These are phyloP conservation scores for Chalcosyrphus nemorum DNA, from an alignment of 2,888 invertebrate species.

Conservation along the genomic window DNA sequence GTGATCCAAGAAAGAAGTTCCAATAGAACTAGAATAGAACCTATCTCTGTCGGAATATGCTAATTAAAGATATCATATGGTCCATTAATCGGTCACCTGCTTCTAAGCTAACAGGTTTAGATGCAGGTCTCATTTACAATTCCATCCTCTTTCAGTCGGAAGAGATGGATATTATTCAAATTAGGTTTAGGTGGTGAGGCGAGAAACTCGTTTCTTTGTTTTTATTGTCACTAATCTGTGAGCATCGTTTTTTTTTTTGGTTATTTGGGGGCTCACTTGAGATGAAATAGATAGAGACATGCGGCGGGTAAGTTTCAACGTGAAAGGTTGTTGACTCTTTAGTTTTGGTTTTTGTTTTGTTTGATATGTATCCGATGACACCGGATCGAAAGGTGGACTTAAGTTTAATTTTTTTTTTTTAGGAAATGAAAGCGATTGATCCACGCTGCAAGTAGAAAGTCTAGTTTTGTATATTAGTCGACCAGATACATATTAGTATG, in stretches of 20 bases:
- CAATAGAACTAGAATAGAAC: background rate
- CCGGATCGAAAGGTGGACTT: background rate
- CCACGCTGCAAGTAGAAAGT: conserved; percentile 8
- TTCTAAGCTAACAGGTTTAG: background rate
- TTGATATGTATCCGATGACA: conserved; percentile 14
- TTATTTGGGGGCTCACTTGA: background rate
- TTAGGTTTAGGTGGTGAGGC: background rate
- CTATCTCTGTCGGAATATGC: background rate
- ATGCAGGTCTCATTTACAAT: background rate
- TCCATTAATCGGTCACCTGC: conserved; percentile 23
- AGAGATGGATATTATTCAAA: conserved; percentile 1
- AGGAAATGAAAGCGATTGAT: conserved; percentile 24
- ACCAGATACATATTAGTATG: background rate
- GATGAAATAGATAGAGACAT: background rate
- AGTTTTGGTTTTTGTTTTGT: background rate
- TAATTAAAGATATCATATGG: background rate
- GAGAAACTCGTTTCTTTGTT: background rate
- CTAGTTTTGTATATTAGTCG: background rate
- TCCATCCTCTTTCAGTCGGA: background rate
- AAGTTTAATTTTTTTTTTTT: no score
- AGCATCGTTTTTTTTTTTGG: background rate
- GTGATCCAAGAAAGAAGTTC: background rate
- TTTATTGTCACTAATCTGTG: background rate
- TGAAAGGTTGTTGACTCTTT: conserved; percentile 14
- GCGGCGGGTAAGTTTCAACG: background rate